These are phyloP conservation scores for Dynastes hyllus DNA, from an alignment of 2,888 invertebrate species.

Conservation along the genomic window DNA sequence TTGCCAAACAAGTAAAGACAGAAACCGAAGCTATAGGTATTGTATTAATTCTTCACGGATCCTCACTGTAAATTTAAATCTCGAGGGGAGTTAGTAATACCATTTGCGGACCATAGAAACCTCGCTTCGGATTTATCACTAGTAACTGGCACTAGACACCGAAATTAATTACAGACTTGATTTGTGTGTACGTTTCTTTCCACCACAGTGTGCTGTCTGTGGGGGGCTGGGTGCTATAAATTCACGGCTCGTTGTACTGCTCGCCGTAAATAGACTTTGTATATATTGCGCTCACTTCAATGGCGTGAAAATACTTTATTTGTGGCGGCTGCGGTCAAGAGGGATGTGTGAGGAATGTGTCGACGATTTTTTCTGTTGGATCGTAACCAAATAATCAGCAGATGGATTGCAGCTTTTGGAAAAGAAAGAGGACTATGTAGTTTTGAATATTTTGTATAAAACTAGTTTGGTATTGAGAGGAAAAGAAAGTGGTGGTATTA, in stretches of 20 bases:
- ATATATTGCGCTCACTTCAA: slow-evolving; percentile 11
- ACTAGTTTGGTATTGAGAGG: no score
- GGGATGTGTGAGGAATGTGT: no score
- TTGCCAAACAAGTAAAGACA: no score
- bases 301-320: slow-evolving; percentile 12
- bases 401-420: no score
- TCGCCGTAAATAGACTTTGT: slow-evolving; percentile 22
- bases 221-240: slow-evolving; percentile 38
- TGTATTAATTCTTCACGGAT: slow-evolving; percentile 3
- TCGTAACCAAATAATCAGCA: no score
- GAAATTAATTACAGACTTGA: slow-evolving; percentile 45
- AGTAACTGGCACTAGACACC: slow-evolving; percentile 39
- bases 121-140: slow-evolving; percentile 36
- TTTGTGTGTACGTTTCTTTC: slow-evolving; percentile 47
- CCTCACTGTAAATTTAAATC: slow-evolving; percentile 19
- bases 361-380: no score
- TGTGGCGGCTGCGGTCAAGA: not conserved
- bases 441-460: no score
- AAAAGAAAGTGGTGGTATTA: no score
- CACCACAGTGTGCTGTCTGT: slow-evolving; percentile 14
- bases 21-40: not conserved
- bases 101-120: slow-evolving; percentile 25
- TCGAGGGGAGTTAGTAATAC: slow-evolving; percentile 10
- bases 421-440: no score
- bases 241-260: slow-evolving; percentile 16